These are phyloP conservation scores for Anas capensis DNA, from an alignment of 2,797 vertebrate species.

Conservation along the genomic window DNA sequence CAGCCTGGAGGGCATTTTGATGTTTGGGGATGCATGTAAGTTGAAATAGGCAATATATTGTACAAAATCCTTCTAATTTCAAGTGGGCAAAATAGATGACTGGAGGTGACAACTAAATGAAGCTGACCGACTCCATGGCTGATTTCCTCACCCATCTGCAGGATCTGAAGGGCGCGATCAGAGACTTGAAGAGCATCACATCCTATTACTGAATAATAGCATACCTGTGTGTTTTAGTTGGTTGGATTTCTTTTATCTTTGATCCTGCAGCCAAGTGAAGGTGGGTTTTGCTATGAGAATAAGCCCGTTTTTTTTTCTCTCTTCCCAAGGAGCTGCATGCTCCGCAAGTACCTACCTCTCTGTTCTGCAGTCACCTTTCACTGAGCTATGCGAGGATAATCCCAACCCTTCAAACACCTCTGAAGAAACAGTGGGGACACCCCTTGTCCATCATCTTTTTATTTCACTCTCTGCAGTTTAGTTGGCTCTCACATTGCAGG, in stretches of 20 bases:
- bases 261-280: background rate
- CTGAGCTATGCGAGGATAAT: background rate
- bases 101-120: background rate
- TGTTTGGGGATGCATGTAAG: background rate
- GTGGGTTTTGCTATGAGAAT: background rate
- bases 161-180: background rate
- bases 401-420: background rate
- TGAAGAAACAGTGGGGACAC: background rate
- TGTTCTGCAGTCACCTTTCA: background rate
- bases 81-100: background rate
- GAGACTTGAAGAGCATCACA: background rate
- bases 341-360: background rate
- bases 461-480: background rate
- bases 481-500: background rate
- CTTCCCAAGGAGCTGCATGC: background rate
- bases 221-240: background rate
- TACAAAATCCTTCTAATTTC: background rate
- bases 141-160: background rate
- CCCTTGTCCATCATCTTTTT: background rate
- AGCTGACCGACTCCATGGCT: background rate
- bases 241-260: background rate
- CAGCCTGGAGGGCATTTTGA: background rate
- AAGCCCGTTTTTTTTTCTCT: background rate
- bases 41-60: background rate
- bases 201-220: background rate